Percentiles rank a stretch among this genome's conserved stretches.
These are phyloP conservation scores for Semnornis frantzii DNA, from an alignment of 2,113 vertebrate species.

Conservation along the genomic window DNA sequence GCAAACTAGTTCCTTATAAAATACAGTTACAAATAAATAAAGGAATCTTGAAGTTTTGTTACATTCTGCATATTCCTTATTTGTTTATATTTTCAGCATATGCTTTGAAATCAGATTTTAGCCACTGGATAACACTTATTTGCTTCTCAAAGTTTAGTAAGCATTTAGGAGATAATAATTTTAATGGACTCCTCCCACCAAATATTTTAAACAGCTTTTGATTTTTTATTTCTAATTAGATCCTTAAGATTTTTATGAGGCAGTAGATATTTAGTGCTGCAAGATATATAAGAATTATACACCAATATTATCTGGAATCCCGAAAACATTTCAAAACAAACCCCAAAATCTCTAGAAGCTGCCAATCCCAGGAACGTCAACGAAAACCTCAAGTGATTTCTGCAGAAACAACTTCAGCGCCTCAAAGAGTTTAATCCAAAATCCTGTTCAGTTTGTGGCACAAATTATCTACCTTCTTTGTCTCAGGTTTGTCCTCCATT, in stretches of 20 bases:
- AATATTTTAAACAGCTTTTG: constrained; percentile 29
- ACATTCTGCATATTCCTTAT: neutral
- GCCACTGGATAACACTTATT: neutral
- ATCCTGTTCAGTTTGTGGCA: neutral
- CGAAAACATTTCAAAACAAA: constrained; percentile 9
- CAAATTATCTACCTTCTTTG: neutral
- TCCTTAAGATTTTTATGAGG: neutral
- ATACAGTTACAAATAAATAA: neutral
- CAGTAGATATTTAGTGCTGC: neutral
- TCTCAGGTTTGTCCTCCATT: neutral
- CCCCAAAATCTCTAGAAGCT: neutral
- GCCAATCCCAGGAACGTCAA: neutral
- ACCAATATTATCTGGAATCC: neutral
- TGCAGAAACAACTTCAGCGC: neutral
- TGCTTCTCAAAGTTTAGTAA: constrained; percentile 3
- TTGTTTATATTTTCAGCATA: neutral
- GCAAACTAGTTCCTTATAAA: neutral
- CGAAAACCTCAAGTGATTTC: neutral
- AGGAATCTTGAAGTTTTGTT: neutral
- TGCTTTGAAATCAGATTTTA: neutral
- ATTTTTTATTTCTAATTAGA: constrained; percentile 21
- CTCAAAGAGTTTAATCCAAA: neutral
- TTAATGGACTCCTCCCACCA: neutral
- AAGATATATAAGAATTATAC: neutral
- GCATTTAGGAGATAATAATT: constrained; percentile 25